Evolutionary conservation across 1,140 invertebrate species (phyloP), one percentile per base, ranked within the genome.

Genomic region (Homarus americanus): DNA sequence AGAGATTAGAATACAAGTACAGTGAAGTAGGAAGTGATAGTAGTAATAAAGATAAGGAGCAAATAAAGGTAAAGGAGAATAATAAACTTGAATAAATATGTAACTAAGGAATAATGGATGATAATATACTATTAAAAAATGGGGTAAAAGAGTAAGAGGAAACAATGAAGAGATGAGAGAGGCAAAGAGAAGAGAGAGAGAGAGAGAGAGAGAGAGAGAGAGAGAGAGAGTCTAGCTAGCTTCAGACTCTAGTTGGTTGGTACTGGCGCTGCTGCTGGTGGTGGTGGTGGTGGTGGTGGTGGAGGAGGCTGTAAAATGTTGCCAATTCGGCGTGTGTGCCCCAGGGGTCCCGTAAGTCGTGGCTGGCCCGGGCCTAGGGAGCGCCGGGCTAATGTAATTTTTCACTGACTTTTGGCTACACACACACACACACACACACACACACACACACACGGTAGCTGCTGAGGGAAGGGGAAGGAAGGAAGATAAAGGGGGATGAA

Each of bases 391-490:
- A 69, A 69, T 69, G 63, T 69, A 69, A 69, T 69, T 69, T 69
- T 24, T 69, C 63, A 69, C 63, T 24, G 63, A 69, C 63, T 69
- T 69, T 69, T 69, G 63, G 63, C n/a, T 69, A n/a, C n/a, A n/a
- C n/a, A n/a, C n/a, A n/a, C n/a, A n/a, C n/a, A n/a, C n/a, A n/a
- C n/a, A n/a, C n/a, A n/a, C n/a, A n/a, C n/a, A n/a, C n/a, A n/a
- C n/a, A n/a, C n/a, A n/a, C 24, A 69, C 58, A 63, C 63, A 32
- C n/a, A 58, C 28, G 9, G 24, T 4, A 36, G 17, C 36, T 76
- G 36, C n/a, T 76, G 34, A 5, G 38, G 72, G 72, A 40, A 75
- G 72, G 5, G 72, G 38, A n/a, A 17, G 78, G 78, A 40, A 44
- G 40, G n/a, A n/a, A n/a, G n/a, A n/a, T n/a, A n/a, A n/a, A n/a